Base-by-base conservation (phyloP, 2,797 vertebrate species). In the Malurus splendens region DNA sequence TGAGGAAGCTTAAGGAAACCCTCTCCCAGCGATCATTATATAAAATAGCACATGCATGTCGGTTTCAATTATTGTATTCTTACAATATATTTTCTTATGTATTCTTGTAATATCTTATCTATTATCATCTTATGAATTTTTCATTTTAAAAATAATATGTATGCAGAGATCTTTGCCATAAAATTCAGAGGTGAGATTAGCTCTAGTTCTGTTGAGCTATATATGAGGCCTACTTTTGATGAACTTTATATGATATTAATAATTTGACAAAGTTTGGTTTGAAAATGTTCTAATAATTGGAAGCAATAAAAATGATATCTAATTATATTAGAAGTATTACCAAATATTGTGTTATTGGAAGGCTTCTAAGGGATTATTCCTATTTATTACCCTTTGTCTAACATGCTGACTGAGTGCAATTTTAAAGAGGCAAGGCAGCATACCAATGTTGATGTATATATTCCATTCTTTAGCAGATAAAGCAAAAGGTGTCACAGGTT, bases 401-500 rank as follows among this genome's bases (percentile, higher is more conserved):
- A 79, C 18, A 32, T 28, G 7, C 18, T 52, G 45, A 32, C 7
- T 32, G 17, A 33, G 8, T 28, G 6, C 7, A 62, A 39, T 75
- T 78, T 67, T 55, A 47, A 6, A 42, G 19, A 55, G 6, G 39
- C 44, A 67, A 73, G 7, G 6, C 23, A 61, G 48, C 8, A 51
- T 27, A 39, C 0, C 5, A 30, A 14, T 12, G 14, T 8, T 51
- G 18, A 39, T 5, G 2, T 15, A 6, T 7, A 61, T 56, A 12
- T 64, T 8, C 48, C 9, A 32, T 74, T 62, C 10, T 62, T 84
- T 13, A 24, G 36, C 1, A 56, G 4, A 61, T 14, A 48, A 81
- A 41, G 20, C 1, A 33, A 66, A 77, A 74, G 5, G 1, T 33
- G 10, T 52, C 11, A 14, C 51, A 57, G 18, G 2, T 65, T 57